These are phyloP conservation scores for Mobula birostris DNA, from an alignment of 2,113 vertebrate species.

Conservation along the genomic window DNA sequence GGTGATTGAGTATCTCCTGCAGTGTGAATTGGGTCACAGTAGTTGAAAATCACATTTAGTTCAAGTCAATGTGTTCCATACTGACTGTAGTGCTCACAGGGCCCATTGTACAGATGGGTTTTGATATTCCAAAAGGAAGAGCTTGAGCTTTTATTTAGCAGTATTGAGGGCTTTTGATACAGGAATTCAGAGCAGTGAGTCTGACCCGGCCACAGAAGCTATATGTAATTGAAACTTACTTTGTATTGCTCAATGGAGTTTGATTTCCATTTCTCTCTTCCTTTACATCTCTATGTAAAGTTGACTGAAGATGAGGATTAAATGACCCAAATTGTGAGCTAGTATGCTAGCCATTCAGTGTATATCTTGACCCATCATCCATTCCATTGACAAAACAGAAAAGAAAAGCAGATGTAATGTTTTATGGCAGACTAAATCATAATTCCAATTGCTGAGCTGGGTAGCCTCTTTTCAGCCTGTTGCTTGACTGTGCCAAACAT, in stretches of 20 bases:
- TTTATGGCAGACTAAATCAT: not conserved
- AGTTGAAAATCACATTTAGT: slow-evolving; percentile 14
- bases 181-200: not conserved
- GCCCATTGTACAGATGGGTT: not conserved
- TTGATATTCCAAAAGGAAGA: not conserved
- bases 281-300: not conserved
- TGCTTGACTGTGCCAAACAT: not conserved
- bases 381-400: not conserved
- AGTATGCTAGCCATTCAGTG: not conserved
- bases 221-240: not conserved
- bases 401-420: not conserved
- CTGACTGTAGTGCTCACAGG: not conserved
- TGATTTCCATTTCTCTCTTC: no score
- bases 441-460: no score
- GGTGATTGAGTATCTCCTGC: not conserved
- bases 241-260: not conserved
- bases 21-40: not conserved
- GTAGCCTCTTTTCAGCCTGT: not conserved
- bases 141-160: not conserved
- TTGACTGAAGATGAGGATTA: not conserved
- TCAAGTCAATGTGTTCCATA: not conserved
- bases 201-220: not conserved
- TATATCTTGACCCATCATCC: not conserved
- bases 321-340: not conserved
- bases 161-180: not conserved